phyloP scores from a whole-genome alignment of 2,797 vertebrate genomes.

The Myiotriccus ornatus region DNA sequence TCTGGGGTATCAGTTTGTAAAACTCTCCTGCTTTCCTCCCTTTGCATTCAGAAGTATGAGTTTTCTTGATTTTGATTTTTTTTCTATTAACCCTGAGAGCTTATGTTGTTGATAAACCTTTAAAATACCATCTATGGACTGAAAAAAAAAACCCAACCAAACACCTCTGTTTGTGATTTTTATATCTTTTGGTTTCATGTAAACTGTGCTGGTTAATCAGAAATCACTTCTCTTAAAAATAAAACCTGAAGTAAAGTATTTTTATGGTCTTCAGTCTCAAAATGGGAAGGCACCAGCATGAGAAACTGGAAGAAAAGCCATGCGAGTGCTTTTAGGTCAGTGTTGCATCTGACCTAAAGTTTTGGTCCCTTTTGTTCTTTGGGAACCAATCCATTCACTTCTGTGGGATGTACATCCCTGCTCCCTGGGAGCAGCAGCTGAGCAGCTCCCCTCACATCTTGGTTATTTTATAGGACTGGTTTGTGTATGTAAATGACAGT shows the following conservation, averaged over 20 bases:
- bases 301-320: not conserved
- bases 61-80: not conserved
- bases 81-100: not conserved
- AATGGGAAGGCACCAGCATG: not conserved
- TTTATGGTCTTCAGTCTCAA: not conserved
- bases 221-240: not conserved
- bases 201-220: not conserved
- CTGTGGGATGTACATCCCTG: not conserved
- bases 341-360: not conserved
- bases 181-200: not conserved
- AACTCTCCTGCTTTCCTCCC: conserved; percentile 11
- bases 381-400: not conserved
- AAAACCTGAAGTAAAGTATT: not conserved
- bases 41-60: not conserved
- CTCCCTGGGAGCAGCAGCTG: not conserved
- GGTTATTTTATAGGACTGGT: not conserved
- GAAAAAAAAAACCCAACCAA: no score
- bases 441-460: not conserved
- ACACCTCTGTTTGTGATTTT: not conserved
- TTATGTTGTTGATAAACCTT: not conserved
- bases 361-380: not conserved
- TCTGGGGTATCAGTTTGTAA: not conserved
- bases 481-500: not conserved
- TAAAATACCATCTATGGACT: not conserved
- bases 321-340: not conserved